Conservation (phyloP, 2,888 invertebrate species). For the Cosmia pyralina region DNA sequence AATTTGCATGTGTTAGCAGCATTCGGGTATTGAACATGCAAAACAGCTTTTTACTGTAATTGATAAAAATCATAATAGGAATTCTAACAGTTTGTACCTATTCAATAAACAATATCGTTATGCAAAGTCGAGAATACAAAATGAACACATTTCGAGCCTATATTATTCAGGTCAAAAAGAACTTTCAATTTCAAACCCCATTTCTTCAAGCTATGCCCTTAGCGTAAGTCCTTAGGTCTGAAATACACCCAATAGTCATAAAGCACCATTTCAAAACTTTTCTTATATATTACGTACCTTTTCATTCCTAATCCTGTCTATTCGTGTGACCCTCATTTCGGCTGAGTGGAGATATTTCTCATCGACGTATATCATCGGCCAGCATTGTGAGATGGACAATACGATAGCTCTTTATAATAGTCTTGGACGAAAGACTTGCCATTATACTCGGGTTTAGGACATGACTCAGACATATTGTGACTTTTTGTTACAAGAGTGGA, state of each 20-base stretch:
- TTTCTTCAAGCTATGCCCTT: slow-evolving; percentile 21
- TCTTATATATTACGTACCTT: slow-evolving; percentile 66
- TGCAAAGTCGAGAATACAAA: background rate
- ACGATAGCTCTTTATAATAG: slow-evolving; percentile 64
- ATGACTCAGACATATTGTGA: slow-evolving; percentile 58
- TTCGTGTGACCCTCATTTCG: slow-evolving; percentile 76
- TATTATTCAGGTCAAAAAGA: slow-evolving; percentile 32
- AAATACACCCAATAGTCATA: slow-evolving; percentile 57
- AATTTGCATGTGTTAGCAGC: background rate
- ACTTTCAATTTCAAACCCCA: slow-evolving; percentile 54
- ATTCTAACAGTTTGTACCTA: background rate
- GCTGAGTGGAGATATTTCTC: slow-evolving; percentile 77
- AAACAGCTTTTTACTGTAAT: background rate
- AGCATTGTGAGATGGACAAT: slow-evolving; percentile 69
- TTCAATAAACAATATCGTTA: background rate
- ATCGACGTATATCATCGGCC: slow-evolving; percentile 70
- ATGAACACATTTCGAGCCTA: background rate
- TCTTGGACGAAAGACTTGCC: slow-evolving; percentile 57
- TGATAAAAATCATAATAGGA: background rate
- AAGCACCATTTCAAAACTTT: slow-evolving; percentile 63
- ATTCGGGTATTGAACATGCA: background rate
- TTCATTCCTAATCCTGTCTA: slow-evolving; percentile 75
- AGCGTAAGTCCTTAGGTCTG: slow-evolving; percentile 17
- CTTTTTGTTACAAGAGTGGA: slow-evolving; percentile 54
- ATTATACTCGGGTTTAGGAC: slow-evolving; percentile 56